Evolutionary conservation across 2,888 invertebrate genomes (phyloP), one percentile per base, ranked within the genome.

Genomic region (Leucozona laternaria): DNA sequence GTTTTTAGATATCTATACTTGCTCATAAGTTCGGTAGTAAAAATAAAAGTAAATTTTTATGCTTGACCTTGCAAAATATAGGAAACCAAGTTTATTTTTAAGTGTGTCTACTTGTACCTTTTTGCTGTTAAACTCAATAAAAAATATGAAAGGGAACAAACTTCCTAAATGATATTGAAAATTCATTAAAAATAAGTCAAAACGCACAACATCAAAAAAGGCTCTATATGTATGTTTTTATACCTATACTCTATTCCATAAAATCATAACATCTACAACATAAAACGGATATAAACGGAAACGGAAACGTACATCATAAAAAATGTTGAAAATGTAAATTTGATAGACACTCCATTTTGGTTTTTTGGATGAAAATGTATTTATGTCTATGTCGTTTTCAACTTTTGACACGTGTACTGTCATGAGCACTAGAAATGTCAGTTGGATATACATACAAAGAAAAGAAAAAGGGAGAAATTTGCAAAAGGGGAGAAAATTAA

Each of bases 241-340:
- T n/a, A n/a, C n/a, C n/a, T n/a, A 10, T 10, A 4, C 37, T 13
- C 6, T 22, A 20, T 28, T 37, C 4, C 34, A 50, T 1, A 57
- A 20, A 11, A 57, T 58, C 57, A 22, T 40, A 60, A 37, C 22
- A 31, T 34, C 62, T 40, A 31, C 37, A 66, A 58, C 34, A 48
- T 43, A 57, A 66, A 79, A 79, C 75, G 78, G 72, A 82, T 78
- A 31, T 31, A n/a, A n/a, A 75, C 43, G 79, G 62, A 68, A 68
- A 84, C 48, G 78, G 58, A 64, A 64, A 53, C 55, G 79, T 76
- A 76, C 76, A 55, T 81, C 80, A 64, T 37, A 71, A 55, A 55
- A 71, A 64, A 76, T 70, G 62, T 62, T 58, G 22, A 76, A 68
- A 79, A 75, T 75, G 70, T 71, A 60, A 77, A 76, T 84, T 84